These are phyloP conservation scores for Saccostrea echinata DNA, from an alignment of 1,140 invertebrate genomes.

Conservation along the genomic window DNA sequence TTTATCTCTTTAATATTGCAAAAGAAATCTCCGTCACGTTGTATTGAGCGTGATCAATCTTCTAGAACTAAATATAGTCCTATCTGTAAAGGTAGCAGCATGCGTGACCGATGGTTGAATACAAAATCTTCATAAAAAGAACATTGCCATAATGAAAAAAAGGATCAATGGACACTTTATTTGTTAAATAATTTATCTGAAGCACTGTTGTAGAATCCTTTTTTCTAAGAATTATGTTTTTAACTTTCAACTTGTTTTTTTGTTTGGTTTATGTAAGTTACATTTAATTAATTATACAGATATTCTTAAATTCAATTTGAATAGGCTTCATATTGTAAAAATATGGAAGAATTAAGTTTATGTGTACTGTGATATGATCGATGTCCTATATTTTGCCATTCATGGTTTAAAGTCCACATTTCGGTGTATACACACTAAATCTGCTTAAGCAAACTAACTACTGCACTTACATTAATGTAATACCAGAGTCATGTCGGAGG, in stretches of 20 bases:
- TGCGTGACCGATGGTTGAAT: background rate
- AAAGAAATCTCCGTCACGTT: background rate
- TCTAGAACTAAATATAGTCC: background rate
- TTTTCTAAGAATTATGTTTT: too few relatives aligned
- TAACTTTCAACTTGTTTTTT: too few relatives aligned
- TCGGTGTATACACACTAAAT: background rate
- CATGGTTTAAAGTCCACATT: background rate
- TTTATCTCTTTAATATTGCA: background rate
- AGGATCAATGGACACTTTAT: background rate
- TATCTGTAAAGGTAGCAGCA: background rate
- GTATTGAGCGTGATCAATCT: slow-evolving; percentile 15
- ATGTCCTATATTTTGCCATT: background rate
- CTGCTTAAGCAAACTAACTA: background rate
- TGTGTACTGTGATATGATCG: background rate
- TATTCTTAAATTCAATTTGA: too few relatives aligned
- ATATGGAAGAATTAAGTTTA: background rate
- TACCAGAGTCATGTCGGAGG: too few relatives aligned
- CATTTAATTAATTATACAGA: too few relatives aligned
- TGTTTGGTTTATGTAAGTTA: too few relatives aligned
- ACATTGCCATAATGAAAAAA: background rate
- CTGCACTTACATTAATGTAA: too few relatives aligned
- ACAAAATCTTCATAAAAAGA: slow-evolving; percentile 4
- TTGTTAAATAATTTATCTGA: too few relatives aligned
- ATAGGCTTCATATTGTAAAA: background rate
- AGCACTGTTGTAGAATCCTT: too few relatives aligned